phyloP scores from a whole-genome alignment of 1,140 invertebrate species.

The Drosophila navojoa region DNA sequence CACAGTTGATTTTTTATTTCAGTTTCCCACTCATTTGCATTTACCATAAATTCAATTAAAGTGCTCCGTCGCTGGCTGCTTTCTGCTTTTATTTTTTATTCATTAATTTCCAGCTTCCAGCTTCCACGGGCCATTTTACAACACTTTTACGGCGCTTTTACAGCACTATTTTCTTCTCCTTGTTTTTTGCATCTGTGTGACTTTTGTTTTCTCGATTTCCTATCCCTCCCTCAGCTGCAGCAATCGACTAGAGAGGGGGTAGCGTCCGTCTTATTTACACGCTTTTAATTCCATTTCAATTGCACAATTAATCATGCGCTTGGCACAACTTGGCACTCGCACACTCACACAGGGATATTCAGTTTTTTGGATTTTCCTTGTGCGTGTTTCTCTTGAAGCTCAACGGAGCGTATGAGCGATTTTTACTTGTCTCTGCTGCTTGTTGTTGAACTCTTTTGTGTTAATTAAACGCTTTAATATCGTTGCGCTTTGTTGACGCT shows the following conservation, averaged over 20 bases:
- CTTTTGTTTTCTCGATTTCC: constrained; percentile 17
- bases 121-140: constrained; percentile 4
- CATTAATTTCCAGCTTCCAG: constrained; percentile 31
- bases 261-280: constrained; percentile 54
- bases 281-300: constrained; percentile 79
- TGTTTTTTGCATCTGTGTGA: neutral
- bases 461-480: constrained; percentile 79
- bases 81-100: constrained; percentile 21
- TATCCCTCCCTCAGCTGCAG: no score
- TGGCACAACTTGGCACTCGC: constrained; percentile 66
- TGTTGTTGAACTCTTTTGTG: constrained; percentile 77
- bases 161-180: neutral
- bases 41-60: constrained; percentile 79
- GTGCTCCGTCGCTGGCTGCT: constrained; percentile 18
- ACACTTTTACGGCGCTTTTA: neutral
- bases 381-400: constrained; percentile 65
- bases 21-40: constrained; percentile 76
- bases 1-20: constrained; percentile 54
- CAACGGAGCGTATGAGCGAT: constrained; percentile 79
- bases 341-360: constrained; percentile 3
- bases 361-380: constrained; percentile 48
- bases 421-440: constrained; percentile 59
- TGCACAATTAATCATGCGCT: constrained; percentile 78
- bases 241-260: no score
- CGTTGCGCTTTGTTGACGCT: constrained; percentile 73